phyloP scores from a whole-genome alignment of 2,797 vertebrate genomes.

The Artibeus jamaicensis region DNA sequence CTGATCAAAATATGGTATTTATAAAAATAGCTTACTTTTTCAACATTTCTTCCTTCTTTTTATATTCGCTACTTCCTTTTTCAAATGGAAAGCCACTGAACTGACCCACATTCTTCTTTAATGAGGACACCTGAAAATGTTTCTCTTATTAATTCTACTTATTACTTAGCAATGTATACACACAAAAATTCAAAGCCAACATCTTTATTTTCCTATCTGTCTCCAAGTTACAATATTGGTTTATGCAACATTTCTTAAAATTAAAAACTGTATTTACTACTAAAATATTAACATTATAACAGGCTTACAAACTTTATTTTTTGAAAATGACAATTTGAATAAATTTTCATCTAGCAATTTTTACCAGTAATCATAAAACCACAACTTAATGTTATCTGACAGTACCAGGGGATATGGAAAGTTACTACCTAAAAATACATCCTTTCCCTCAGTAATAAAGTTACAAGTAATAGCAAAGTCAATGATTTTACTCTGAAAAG shows the following conservation, averaged over 20 bases:
- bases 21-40: constrained; percentile 87
- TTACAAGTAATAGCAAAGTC: not conserved
- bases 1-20: not conserved
- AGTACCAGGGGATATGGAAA: not conserved
- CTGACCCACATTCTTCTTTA: constrained; percentile 94
- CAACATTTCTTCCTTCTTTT: constrained; percentile 93
- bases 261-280: not conserved
- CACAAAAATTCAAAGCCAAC: constrained; percentile 41
- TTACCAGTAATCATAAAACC: not conserved
- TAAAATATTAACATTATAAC: constrained; percentile 11
- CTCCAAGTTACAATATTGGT: not conserved
- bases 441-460: not conserved
- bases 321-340: not conserved
- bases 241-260: constrained; percentile 36
- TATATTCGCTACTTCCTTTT: constrained; percentile 89
- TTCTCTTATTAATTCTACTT: constrained; percentile 47
- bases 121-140: constrained; percentile 82
- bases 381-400: not conserved
- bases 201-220: not conserved
- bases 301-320: not conserved
- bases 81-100: constrained; percentile 96
- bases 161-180: constrained; percentile 22
- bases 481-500: constrained; percentile 1
- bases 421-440: not conserved
- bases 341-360: not conserved